phyloP scores from a whole-genome alignment of 2,797 vertebrate species.

The Chaunax sp. region DNA sequence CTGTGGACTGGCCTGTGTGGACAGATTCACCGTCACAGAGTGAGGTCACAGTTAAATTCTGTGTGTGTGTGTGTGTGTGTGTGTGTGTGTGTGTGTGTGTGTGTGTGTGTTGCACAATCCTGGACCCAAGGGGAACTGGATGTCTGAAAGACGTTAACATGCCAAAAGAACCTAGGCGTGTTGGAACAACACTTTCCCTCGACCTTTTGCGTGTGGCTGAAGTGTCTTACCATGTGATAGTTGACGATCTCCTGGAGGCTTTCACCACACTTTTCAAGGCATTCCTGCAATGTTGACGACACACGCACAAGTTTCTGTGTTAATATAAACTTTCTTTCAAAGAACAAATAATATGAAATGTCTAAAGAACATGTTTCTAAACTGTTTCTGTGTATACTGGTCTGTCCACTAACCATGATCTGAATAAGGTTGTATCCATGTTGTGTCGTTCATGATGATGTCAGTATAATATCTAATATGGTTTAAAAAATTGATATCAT shows the following conservation, averaged over 20 bases:
- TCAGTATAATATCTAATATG: neutral
- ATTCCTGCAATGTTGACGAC: conserved; percentile 84
- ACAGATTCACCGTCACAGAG: conserved; percentile 55
- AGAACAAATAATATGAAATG: neutral
- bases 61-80: conserved; percentile 7
- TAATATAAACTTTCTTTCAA: neutral
- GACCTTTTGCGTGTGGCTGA: conserved; percentile 34
- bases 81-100: conserved; percentile 6
- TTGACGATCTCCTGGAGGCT: conserved; percentile 98
- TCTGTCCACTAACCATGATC: neutral
- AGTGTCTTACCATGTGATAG: conserved; percentile 93
- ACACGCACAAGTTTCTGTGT: neutral
- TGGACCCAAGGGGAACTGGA: conserved; percentile 37
- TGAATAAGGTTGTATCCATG: neutral
- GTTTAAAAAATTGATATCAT: too few relatives aligned
- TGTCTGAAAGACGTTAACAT: conserved; percentile 61
- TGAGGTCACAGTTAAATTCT: conserved; percentile 52
- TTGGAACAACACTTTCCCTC: conserved; percentile 22
- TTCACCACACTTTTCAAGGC: conserved; percentile 95
- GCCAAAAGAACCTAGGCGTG: conserved; percentile 49
- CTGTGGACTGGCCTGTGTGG: conserved; percentile 30
- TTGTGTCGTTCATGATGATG: neutral
- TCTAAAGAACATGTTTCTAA: neutral
- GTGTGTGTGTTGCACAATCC: conserved; percentile 9
- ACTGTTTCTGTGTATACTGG: neutral